A percentile compares a stretch with the other conserved stretches of the same genome.
These are phyloP conservation scores for Drosophila rhopaloa DNA, from an alignment of 1,140 invertebrate genomes.

Conservation along the genomic window DNA sequence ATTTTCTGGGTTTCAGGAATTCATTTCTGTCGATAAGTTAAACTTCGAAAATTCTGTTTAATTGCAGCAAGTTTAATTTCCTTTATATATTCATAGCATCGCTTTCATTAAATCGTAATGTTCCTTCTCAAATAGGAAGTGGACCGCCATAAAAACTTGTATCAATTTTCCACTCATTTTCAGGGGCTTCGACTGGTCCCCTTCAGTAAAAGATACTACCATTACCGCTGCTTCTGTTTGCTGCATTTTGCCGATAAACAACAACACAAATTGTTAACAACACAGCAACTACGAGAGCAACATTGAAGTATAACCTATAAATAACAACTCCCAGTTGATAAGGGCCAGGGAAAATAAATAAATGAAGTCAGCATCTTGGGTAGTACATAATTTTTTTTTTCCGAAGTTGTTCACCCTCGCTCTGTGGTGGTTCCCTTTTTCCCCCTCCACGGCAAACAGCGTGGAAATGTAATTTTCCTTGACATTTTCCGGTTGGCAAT, in stretches of 20 bases:
- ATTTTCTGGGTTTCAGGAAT: too few species aligned
- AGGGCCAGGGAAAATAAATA: constrained; percentile 56
- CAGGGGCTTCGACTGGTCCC: not conserved
- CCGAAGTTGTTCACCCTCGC: constrained; percentile 48
- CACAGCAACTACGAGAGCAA: constrained; percentile 26
- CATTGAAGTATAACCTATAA: constrained; percentile 62
- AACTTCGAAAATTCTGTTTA: not conserved
- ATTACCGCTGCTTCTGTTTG: constrained; percentile 17
- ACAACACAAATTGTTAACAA: constrained; percentile 68
- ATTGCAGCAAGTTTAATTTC: not conserved
- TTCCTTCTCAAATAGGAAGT: not conserved
- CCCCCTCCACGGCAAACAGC: constrained; percentile 22
- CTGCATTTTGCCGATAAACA: constrained; percentile 77
- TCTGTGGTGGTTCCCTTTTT: not conserved
- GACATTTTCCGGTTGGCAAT: constrained; percentile 81
- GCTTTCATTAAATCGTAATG: not conserved
- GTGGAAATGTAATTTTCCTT: constrained; percentile 80
- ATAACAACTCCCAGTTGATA: constrained; percentile 72
- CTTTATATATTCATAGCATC: not conserved
- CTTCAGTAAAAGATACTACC: constrained; percentile 14
- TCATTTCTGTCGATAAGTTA: too few species aligned
- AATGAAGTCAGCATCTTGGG: constrained; percentile 79
- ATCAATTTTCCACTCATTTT: constrained; percentile 5
- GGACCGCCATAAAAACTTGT: not conserved
- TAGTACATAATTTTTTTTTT: constrained; percentile 75